Conservation (phyloP, 2,797 vertebrate species). For the Sciurus vulgaris region DNA sequence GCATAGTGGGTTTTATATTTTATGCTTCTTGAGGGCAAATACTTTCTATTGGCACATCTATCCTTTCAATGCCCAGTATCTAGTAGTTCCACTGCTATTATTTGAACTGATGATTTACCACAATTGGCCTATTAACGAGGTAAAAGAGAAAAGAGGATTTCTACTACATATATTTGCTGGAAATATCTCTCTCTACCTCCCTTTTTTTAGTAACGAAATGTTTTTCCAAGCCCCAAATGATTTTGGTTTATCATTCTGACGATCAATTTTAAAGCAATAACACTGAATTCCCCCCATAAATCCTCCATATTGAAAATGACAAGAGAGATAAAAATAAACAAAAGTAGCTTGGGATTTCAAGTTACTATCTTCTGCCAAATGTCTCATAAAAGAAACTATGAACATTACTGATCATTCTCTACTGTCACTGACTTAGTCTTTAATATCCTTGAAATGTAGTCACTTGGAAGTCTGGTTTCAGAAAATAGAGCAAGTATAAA, state of each 20-base stretch:
- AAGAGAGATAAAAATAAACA: constrained; percentile 68
- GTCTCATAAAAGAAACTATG: constrained; percentile 53
- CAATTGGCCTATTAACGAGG: neutral
- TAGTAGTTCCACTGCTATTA: neutral
- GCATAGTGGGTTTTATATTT: neutral
- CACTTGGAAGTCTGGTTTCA: neutral
- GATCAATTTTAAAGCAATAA: constrained; percentile 75
- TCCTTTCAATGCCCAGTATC: neutral
- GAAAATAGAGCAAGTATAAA: constrained; percentile 50
- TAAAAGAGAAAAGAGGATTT: constrained; percentile 40
- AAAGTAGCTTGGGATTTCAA: constrained; percentile 23
- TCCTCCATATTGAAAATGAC: constrained; percentile 69
- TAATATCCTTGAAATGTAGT: neutral
- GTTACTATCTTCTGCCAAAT: constrained; percentile 6
- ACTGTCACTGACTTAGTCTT: neutral
- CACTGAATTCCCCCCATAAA: constrained; percentile 65
- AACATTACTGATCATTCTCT: neutral
- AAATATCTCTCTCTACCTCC: neutral
- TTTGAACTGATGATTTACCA: constrained; percentile 20
- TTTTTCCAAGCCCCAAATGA: constrained; percentile 65
- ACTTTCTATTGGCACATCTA: neutral
- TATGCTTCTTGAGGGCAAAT: neutral
- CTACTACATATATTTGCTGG: constrained; percentile 8
- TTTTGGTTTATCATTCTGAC: constrained; percentile 73
- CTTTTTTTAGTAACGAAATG: constrained; percentile 64